Base-by-base conservation (phyloP, 2,113 vertebrate genomes). In the Triplophysa rosa region DNA sequence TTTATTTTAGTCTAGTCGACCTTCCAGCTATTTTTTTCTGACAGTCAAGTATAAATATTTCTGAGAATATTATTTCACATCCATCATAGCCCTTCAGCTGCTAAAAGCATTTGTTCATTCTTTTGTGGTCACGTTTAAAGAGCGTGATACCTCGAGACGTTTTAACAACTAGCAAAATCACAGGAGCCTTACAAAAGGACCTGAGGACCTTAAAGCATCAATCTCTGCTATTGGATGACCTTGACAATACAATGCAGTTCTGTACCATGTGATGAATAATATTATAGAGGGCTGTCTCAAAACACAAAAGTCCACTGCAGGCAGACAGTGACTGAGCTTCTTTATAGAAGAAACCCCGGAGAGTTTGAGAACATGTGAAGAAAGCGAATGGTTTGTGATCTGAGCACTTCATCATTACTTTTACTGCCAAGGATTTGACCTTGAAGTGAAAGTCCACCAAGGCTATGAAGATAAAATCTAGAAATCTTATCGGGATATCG, bases 171-270 rank as follows among this genome's bases (percentile, higher is more conserved):
- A 17, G 24, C 61, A 65, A 65, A 74, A 61, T 74, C 72, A 62
- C 58, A 17, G 8, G 58, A 42, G 72, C 47, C 37, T 63, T 74
- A 47, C 23, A 61, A 63, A 63, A 0, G 58, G 63, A 74, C 8
- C 72, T 8, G 24, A 29, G 59, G 74, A 49, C 14, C 72, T 63
- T 26, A 63, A 17, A 75, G 62, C 74, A 77, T 77, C 74, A 65
- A 65, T 77, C 74, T 65, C 74, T 64, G 61, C 45, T 65, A 76
- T 29, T 16, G 62, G 24, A 49, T 17, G 47, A 77, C 74, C 74
- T 77, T 77, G 52, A 72, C 54, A 40, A 24, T 59, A 17, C 74
- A 29, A 23, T 54, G 65, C 49, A 77, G 47, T 65, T n/a, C 45
- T 9, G 73, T 21, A 54, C 9, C 21, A 13, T 6, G 59, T 65